phyloP scores from a whole-genome alignment of 2,797 vertebrate species.

The Catamblyrhynchus diadema region DNA sequence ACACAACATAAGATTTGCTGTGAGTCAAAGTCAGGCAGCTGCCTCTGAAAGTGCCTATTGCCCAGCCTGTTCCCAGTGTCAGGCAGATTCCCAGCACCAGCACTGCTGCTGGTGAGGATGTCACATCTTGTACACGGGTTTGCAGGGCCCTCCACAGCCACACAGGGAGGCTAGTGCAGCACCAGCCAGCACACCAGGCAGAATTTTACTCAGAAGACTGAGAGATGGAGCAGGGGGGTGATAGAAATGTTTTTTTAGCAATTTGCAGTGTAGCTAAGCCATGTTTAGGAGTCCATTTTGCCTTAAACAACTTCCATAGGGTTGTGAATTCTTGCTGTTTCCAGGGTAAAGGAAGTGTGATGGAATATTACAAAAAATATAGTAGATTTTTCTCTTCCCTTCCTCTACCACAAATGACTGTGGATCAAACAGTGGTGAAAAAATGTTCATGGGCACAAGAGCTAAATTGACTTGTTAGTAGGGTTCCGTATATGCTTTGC shows the following conservation, averaged over 20 bases:
- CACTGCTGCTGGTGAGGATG: neutral
- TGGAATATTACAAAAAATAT: neutral
- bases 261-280: neutral
- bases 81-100: neutral
- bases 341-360: neutral
- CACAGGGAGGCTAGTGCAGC: neutral
- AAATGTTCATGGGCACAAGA: neutral
- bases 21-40: neutral
- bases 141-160: neutral
- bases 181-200: neutral
- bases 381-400: neutral
- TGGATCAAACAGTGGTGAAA: neutral
- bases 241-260: neutral
- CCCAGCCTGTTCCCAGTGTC: neutral
- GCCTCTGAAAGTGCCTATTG: neutral
- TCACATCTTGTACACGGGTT: rapidly evolving
- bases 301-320: neutral
- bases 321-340: neutral
- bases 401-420: neutral
- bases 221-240: neutral
- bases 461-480: neutral
- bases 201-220: neutral
- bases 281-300: neutral
- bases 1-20: neutral
- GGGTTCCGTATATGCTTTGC: neutral